Evolutionary conservation across 1,140 invertebrate species (phyloP).

Genomic region (Neocloeon triangulifer): DNA sequence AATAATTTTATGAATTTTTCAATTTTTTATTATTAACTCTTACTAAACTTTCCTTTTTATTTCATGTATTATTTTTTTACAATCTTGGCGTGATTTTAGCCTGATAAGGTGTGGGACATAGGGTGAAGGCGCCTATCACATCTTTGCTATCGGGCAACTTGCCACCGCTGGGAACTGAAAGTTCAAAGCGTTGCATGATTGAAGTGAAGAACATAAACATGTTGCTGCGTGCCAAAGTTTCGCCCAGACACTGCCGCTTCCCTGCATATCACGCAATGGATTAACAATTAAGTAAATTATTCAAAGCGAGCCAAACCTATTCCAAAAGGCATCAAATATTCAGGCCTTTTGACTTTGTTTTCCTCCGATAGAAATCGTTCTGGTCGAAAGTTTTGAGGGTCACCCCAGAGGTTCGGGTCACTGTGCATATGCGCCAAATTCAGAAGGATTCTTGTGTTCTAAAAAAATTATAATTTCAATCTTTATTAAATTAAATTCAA

Average conservation of each 20-base stretch:
- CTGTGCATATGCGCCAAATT: constrained; percentile 19
- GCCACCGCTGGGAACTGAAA: constrained; percentile 16
- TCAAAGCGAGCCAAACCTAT: too few species aligned
- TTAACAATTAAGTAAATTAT: too few species aligned
- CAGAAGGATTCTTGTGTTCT: constrained; percentile 13
- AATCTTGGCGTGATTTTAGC: constrained; percentile 8
- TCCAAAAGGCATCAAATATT: constrained; percentile 26
- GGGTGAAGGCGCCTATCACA: constrained; percentile 24
- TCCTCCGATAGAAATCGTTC: constrained; percentile 27
- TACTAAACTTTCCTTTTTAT: too few species aligned
- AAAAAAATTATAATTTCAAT: too few species aligned
- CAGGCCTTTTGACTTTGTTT: constrained; percentile 20
- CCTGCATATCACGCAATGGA: too few species aligned
- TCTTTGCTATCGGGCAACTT: constrained; percentile 14
- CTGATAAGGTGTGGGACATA: constrained; percentile 23
- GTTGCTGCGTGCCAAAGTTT: constrained; percentile 26
- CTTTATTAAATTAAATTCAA: too few species aligned
- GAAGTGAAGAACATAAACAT: constrained; percentile 27
- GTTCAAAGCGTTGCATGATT: constrained; percentile 24
- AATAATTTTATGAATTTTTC: too few species aligned
- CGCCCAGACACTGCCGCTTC: constrained; percentile 33
- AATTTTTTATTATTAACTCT: too few species aligned
- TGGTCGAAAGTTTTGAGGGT: constrained; percentile 29
- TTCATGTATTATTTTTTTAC: background rate
- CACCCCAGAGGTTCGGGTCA: constrained; percentile 24